These are phyloP conservation scores for Chaetophractus vellerosus DNA, from an alignment of 2,797 vertebrate genomes.

Conservation along the genomic window DNA sequence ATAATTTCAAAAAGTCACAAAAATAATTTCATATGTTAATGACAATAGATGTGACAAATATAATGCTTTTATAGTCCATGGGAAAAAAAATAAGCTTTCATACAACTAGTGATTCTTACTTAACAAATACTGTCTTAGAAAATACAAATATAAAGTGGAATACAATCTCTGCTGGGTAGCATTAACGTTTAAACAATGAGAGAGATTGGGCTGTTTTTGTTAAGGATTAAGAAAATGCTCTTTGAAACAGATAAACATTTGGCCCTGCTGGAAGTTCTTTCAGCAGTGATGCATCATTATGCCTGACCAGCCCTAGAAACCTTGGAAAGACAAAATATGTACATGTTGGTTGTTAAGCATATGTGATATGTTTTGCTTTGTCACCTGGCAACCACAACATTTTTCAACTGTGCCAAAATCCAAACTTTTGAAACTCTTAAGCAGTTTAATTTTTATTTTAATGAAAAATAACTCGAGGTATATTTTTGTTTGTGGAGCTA, in stretches of 20 bases:
- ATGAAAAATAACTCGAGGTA: constrained; percentile 79
- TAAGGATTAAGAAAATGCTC: constrained; percentile 89
- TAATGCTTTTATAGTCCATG: constrained; percentile 11
- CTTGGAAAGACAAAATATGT: constrained; percentile 93
- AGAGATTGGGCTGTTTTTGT: constrained; percentile 89
- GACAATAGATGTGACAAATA: not conserved
- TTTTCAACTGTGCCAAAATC: constrained; percentile 90
- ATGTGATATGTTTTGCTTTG: constrained; percentile 91
- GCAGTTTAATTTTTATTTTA: constrained; percentile 86
- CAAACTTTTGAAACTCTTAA: constrained; percentile 89
- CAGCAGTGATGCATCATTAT: constrained; percentile 91
- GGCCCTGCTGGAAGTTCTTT: constrained; percentile 90
- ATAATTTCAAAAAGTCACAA: not conserved
- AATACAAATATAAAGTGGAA: constrained; percentile 37
- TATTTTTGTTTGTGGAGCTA: constrained; percentile 68
- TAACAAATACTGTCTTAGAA: constrained; percentile 48
- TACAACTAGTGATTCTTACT: constrained; percentile 44
- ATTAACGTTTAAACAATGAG: constrained; percentile 88
- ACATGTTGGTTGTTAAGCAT: constrained; percentile 92
- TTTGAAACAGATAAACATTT: constrained; percentile 93
- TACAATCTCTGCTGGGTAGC: constrained; percentile 56
- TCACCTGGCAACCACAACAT: constrained; percentile 90
- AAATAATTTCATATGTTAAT: constrained; percentile 46
- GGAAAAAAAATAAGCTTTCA: not conserved
- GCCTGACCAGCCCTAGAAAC: constrained; percentile 92